These are phyloP conservation scores for Neria commutata DNA, from an alignment of 2,888 invertebrate genomes.

Conservation along the genomic window DNA sequence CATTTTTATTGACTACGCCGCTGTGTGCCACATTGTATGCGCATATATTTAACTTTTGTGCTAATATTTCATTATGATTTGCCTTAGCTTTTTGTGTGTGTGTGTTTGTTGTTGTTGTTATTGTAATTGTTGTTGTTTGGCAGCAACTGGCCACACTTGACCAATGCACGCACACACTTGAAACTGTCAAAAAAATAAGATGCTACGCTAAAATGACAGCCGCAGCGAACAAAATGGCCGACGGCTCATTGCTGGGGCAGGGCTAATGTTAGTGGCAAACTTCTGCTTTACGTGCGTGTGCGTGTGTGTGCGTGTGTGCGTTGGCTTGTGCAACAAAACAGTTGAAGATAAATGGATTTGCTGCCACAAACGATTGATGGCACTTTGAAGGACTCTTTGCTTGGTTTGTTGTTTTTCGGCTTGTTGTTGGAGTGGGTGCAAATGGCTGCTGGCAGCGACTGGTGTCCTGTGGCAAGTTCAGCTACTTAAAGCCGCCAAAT, in stretches of 20 bases:
- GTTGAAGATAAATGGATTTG: constrained; percentile 17
- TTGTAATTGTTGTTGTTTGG: not conserved
- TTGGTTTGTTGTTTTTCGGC: not conserved
- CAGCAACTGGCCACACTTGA: not conserved
- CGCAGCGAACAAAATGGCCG: not conserved
- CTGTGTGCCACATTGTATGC: too few relatives aligned
- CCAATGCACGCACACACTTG: not conserved
- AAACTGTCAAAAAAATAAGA: constrained; percentile 7
- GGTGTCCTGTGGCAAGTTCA: not conserved
- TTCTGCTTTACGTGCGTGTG: not conserved
- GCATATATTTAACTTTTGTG: not conserved
- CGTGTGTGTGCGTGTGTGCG: not conserved
- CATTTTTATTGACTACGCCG: too few relatives aligned
- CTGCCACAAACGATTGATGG: constrained; percentile 43
- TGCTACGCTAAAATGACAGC: constrained; percentile 16
- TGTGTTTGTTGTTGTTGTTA: not conserved
- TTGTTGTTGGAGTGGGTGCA: not conserved
- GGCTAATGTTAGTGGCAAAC: not conserved
- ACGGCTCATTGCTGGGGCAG: too few relatives aligned
- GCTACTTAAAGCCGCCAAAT: constrained; percentile 34
- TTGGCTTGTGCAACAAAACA: too few relatives aligned
- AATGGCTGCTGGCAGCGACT: not conserved
- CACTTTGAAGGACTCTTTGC: constrained; percentile 44
- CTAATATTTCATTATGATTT: not conserved
- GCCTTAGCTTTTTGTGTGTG: too few relatives aligned